phyloP scores from a whole-genome alignment of 2,797 vertebrate genomes.

The Neostethus bicornis region DNA sequence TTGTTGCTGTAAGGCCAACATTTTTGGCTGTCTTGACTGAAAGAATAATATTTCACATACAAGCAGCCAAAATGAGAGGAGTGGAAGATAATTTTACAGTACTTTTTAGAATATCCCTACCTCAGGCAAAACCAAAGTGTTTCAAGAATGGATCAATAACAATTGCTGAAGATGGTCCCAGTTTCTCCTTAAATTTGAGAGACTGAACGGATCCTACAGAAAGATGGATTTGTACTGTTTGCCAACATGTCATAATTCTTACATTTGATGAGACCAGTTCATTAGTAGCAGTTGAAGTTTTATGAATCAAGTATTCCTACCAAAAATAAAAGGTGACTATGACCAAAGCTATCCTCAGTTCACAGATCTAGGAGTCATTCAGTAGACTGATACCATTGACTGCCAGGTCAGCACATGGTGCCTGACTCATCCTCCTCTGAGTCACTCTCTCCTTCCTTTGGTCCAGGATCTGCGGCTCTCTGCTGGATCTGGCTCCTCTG shows the following conservation, averaged over 20 bases:
- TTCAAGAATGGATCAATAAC: background rate
- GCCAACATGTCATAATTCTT: too few species aligned
- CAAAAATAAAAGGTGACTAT: constrained; percentile 20
- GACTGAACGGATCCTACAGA: background rate
- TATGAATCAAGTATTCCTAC: constrained; percentile 3
- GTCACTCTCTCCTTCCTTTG: constrained; percentile 51
- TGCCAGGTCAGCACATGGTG: constrained; percentile 66
- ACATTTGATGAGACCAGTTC: background rate
- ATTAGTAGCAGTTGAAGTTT: background rate
- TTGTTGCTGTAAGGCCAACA: too few species aligned
- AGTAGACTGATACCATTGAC: constrained; percentile 23
- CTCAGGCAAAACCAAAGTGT: too few species aligned
- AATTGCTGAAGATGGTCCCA: background rate
- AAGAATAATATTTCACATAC: too few species aligned
- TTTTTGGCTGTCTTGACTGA: too few species aligned
- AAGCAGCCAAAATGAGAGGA: too few species aligned
- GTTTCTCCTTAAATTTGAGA: background rate
- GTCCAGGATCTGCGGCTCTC: constrained; percentile 58
- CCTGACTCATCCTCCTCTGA: constrained; percentile 68
- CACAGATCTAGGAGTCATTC: constrained; percentile 38
- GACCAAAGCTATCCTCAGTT: constrained; percentile 12
- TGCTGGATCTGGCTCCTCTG: constrained; percentile 46
- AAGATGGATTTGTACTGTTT: background rate
- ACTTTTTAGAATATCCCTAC: too few species aligned
- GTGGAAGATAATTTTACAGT: too few species aligned